Percentiles rank a stretch among this genome's conserved stretches.
phyloP scores from a whole-genome alignment of 2,797 vertebrate genomes.

The Sphaeramia orbicularis region DNA sequence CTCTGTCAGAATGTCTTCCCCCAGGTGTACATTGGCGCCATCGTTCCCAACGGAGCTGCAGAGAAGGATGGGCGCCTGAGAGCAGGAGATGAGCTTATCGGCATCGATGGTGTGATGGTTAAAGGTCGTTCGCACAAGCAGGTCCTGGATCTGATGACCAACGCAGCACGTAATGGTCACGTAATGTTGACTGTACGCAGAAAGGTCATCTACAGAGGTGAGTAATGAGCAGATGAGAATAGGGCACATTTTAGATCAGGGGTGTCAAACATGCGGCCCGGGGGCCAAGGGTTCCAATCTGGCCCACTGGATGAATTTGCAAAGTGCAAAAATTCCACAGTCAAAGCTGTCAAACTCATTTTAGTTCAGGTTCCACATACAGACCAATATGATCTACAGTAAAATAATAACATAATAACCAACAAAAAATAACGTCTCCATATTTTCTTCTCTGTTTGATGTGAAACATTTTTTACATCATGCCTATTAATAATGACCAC shows the following conservation, averaged over 20 bases:
- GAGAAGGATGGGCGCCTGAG: slow-evolving; percentile 95
- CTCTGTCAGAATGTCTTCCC: slow-evolving; percentile 75
- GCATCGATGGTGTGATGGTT: slow-evolving; percentile 94
- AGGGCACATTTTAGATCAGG: not conserved
- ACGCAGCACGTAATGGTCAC: slow-evolving; percentile 95
- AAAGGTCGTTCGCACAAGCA: slow-evolving; percentile 98
- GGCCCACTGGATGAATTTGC: too few species aligned
- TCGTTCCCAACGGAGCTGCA: slow-evolving; percentile 94
- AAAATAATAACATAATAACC: too few species aligned
- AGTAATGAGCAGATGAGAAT: slow-evolving; percentile 13
- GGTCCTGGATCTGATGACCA: slow-evolving; percentile 97
- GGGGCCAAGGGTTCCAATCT: too few species aligned
- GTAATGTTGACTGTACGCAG: slow-evolving; percentile 94
- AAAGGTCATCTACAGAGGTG: slow-evolving; percentile 92
- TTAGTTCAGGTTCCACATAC: too few species aligned
- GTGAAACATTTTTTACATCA: too few species aligned
- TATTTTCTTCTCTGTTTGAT: too few species aligned
- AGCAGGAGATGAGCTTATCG: slow-evolving; percentile 95
- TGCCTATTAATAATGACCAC: too few species aligned
- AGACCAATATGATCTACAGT: too few species aligned
- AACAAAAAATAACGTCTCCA: too few species aligned
- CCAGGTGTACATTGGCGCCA: slow-evolving; percentile 98
- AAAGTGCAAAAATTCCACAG: too few species aligned
- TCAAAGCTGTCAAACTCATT: too few species aligned
- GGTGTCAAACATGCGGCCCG: too few species aligned